Evolutionary conservation across 1,140 invertebrate genomes (phyloP).

Genomic region (Nasonia giraulti): DNA sequence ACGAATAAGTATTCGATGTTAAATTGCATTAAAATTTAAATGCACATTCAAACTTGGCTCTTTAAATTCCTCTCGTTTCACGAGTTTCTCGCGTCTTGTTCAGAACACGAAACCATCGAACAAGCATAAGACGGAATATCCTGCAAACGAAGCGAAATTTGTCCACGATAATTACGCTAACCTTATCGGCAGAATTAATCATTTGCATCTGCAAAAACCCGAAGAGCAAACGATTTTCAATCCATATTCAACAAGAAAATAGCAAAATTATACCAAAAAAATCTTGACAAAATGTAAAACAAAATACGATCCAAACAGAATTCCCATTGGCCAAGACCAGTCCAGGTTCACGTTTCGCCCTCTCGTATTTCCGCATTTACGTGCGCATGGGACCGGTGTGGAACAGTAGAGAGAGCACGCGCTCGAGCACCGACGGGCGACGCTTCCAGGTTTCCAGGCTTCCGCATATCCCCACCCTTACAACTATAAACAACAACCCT

Average conservation of each 20-base stretch:
- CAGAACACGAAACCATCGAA: not conserved
- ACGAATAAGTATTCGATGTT: too few relatives aligned
- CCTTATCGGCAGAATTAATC: too few relatives aligned
- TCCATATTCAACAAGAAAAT: not conserved
- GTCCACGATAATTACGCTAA: not conserved
- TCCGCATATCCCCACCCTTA: not conserved
- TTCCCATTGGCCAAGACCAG: too few relatives aligned
- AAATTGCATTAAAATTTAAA: too few relatives aligned
- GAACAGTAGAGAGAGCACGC: too few relatives aligned
- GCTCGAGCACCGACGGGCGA: not conserved
- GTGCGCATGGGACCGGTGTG: too few relatives aligned
- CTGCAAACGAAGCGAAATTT: not conserved
- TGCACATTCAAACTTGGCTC: not conserved
- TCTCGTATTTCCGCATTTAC: not conserved
- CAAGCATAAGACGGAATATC: not conserved
- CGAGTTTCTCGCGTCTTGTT: not conserved
- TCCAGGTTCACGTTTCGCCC: not conserved
- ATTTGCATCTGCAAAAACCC: too few relatives aligned
- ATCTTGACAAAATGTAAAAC: too few relatives aligned
- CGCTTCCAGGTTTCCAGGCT: too few relatives aligned
- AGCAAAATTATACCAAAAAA: not conserved
- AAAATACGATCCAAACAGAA: not conserved
- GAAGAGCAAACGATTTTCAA: not conserved
- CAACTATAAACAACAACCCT: not conserved
- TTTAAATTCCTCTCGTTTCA: not conserved